A percentile compares a stretch with the other conserved stretches of the same genome.
These are phyloP conservation scores for Bombus confusus DNA, from an alignment of 1,140 invertebrate species.

Conservation along the genomic window DNA sequence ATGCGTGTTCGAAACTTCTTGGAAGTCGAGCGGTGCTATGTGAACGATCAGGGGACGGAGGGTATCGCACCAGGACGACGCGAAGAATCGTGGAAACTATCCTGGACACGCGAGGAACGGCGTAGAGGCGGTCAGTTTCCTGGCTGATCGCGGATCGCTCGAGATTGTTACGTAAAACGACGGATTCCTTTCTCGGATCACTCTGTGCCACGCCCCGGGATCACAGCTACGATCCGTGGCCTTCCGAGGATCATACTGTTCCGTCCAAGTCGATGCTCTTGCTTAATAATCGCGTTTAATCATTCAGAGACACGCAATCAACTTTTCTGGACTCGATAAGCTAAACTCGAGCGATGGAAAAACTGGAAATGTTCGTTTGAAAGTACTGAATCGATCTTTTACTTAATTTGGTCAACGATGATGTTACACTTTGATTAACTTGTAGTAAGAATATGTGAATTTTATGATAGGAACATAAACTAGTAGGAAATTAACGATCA, in stretches of 20 bases:
- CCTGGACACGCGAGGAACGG: conserved; percentile 55
- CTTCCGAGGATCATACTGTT: conserved; percentile 41
- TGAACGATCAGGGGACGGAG: conserved; percentile 35
- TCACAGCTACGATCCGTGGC: conserved; percentile 40
- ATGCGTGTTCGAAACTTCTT: conserved; percentile 26
- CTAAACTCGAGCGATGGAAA: not conserved
- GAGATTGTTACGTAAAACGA: conserved; percentile 66
- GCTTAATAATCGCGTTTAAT: conserved; percentile 13
- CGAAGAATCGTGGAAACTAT: conserved; percentile 55
- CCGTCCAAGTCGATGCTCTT: conserved; percentile 18
- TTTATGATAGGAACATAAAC: too few species aligned
- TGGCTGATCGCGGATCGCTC: conserved; percentile 42
- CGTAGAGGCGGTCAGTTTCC: conserved; percentile 34
- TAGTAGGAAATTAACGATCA: too few species aligned
- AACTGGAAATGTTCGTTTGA: not conserved
- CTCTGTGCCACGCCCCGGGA: conserved; percentile 56
- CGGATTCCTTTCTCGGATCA: conserved; percentile 59
- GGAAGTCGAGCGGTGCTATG: not conserved
- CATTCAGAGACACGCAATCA: not conserved
- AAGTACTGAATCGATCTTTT: not conserved
- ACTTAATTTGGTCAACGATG: not conserved
- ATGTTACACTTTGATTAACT: too few species aligned
- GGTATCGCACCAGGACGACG: conserved; percentile 53
- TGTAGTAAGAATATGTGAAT: too few species aligned
- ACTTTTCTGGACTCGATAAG: not conserved